Base-by-base conservation (phyloP, 2,888 invertebrate species). In the Philaethria dido region DNA sequence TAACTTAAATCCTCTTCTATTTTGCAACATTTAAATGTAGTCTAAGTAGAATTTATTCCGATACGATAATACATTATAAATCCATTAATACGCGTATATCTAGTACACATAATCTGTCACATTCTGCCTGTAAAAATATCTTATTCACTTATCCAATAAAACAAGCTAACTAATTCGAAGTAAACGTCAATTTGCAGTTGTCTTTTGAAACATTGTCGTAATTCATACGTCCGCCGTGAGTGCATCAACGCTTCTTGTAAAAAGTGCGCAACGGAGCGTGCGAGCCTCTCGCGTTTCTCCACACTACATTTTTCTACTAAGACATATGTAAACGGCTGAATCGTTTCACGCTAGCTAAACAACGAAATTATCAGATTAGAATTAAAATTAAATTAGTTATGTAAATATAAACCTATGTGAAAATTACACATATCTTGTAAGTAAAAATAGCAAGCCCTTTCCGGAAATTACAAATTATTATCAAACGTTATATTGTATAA, bases 211-310 rank as follows among this genome's bases (percentile, higher is more conserved):
- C 5, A 5, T 25, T 5, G 33, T 52, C 50, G n/a, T 57, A 52
- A 55, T 14, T 20, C 48, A 33, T 14, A 39, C 39, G 45, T 45
- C 62, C 72, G 72, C 70, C 66, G 18, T 42, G 72, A 73, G 59
- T 70, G 57, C 48, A 54, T 64, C 76, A 69, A 45, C 73, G 63
- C 63, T 69, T 59, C 44, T 74, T 76, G 75, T 69, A 89, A 89
- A 89, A 87, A 79, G 81, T 79, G 80, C 63, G 75, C 88, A 87
- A 70, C 86, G 78, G 77, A 89, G 80, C 90, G 85, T 87, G 80
- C 73, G 71, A 73, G 77, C 82, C 80, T 81, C 86, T 86, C 85
- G 86, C 88, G 89, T 92, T 92, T 92, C 92, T 86, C 91, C 86
- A 82, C 86, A 78, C 80, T 80, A 83, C 89, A 89, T 89, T 85